Evolutionary conservation across 2,113 vertebrate genomes (phyloP).

Genomic region (Notarius lentiginosus): DNA sequence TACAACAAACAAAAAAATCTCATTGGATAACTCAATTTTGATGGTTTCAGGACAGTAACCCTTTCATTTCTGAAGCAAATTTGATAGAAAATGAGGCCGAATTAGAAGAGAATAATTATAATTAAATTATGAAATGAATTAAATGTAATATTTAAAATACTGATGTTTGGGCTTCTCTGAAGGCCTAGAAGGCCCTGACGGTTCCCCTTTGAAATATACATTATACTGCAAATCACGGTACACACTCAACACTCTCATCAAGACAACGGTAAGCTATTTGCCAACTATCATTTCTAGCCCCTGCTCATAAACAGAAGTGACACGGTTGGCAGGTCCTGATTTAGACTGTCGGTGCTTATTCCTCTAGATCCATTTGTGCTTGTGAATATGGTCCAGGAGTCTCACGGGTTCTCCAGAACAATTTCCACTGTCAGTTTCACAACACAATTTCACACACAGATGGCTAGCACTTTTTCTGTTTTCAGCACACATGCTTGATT

Average conservation of each 20-base stretch:
- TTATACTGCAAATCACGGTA: neutral
- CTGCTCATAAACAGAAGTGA: slow-evolving; percentile 17
- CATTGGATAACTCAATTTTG: too few relatives aligned
- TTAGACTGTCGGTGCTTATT: slow-evolving; percentile 30
- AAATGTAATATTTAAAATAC: too few relatives aligned
- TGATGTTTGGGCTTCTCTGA: too few relatives aligned
- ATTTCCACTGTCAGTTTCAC: slow-evolving; percentile 41
- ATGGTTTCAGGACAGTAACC: too few relatives aligned
- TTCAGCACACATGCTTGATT: slow-evolving; percentile 30
- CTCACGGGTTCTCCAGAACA: neutral
- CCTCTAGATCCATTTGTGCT: slow-evolving; percentile 33
- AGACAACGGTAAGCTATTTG: neutral
- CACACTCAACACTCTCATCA: neutral
- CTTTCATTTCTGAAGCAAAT: too few relatives aligned
- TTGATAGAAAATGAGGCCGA: too few relatives aligned
- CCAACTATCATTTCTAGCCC: slow-evolving; percentile 24
- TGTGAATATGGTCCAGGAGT: slow-evolving; percentile 24
- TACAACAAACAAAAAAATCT: too few relatives aligned
- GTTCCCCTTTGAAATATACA: neutral
- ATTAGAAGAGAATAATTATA: too few relatives aligned
- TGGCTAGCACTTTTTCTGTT: slow-evolving; percentile 17
- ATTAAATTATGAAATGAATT: too few relatives aligned
- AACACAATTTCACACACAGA: slow-evolving; percentile 34
- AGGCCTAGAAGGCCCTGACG: too few relatives aligned
- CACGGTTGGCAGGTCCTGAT: slow-evolving; percentile 11